These are phyloP conservation scores for Setophaga kirtlandii DNA, from an alignment of 2,113 vertebrate species.

Conservation along the genomic window DNA sequence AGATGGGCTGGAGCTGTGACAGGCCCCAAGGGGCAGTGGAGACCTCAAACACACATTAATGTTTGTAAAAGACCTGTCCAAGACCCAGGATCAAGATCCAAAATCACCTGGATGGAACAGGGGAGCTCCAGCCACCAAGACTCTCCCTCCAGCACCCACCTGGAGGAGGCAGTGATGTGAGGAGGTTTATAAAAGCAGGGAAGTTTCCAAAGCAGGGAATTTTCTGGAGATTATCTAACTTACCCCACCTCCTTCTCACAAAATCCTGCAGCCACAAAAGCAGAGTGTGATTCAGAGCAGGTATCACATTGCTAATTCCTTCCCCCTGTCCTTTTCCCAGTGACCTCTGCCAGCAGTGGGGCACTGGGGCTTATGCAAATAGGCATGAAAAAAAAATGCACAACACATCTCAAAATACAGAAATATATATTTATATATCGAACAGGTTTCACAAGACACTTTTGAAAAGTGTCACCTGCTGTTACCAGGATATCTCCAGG, in stretches of 20 bases:
- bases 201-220: not conserved
- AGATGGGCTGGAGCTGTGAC: not conserved
- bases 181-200: not conserved
- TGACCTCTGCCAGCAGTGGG: not conserved
- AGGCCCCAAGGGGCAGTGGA: not conserved
- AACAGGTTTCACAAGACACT: not conserved
- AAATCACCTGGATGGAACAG: not conserved
- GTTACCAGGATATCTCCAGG: not conserved
- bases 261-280: not conserved
- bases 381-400: not conserved
- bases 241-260: not conserved
- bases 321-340: not conserved
- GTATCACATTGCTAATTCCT: not conserved
- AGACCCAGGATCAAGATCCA: not conserved
- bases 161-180: rapidly evolving
- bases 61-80: not conserved
- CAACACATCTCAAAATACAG: not conserved
- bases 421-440: not conserved
- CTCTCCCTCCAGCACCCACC: not conserved
- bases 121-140: rapidly evolving
- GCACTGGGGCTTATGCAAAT: not conserved
- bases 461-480: not conserved
- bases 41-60: not conserved
- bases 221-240: not conserved
- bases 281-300: not conserved